Base-by-base conservation (phyloP, 2,888 invertebrate species). In the Hybos culiciformis region DNA sequence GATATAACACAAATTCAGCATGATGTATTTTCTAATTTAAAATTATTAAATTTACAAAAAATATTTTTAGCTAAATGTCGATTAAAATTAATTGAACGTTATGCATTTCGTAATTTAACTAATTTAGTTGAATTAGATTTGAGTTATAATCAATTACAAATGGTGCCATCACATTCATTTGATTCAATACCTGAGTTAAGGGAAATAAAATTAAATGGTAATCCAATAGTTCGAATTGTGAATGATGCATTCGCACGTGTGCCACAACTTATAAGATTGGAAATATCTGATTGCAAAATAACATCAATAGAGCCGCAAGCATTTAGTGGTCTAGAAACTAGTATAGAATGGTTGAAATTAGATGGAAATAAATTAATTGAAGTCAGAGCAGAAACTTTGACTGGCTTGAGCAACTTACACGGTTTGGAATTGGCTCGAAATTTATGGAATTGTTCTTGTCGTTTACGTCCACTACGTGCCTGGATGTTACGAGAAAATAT, bases 361-460 rank as follows among this genome's bases (percentile, higher is more conserved):
- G 83, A 83, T 57, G 77, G 77, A 52, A 88, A 88, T 60, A 75
- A 73, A 56, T 60, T 88, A 48, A 71, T 73, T 39, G 75, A 78
- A 46, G 70, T 85, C 12, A 71, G 73, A 44, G 73, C 82, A 12
- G 72, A 74, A 26, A 75, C 79, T 11, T 68, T 87, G 46, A 80
- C 78, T 2, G 72, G 77, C 9, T 63, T 86, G 37, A 69, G 77
- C 49, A 77, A 75, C 49, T 63, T 87, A 41, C 80, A 83, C 56
- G 83, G 82, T 12, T 66, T 87, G 47, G 83, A 83, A 54, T 63
- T 87, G 49, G 77, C 80, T n/a, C 75, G 72, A 46, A 87, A 87
- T 63, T 82, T 80, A 1, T 86, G 86, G 84, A 81, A 84, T 60
- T 87, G 86, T 61, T 79, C 83, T 33, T 87, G 87, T 59, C 72